phyloP scores from a whole-genome alignment of 2,797 vertebrate genomes.

The Trachurus trachurus region DNA sequence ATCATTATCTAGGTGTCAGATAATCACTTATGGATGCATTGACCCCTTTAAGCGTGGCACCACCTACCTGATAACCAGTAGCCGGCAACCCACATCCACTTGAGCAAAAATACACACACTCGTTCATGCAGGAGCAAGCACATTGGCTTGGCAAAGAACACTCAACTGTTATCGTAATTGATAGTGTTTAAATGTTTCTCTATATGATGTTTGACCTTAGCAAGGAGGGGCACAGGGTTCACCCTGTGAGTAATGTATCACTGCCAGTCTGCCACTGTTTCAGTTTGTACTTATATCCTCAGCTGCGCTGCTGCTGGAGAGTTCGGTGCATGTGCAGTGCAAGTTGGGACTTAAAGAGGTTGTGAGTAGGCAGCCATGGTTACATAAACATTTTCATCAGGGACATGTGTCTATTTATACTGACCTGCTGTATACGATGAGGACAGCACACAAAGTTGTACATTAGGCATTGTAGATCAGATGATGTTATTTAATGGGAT shows the following conservation, averaged over 20 bases:
- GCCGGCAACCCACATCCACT: constrained; percentile 35
- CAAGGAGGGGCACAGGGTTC: neutral
- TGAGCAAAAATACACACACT: constrained; percentile 27
- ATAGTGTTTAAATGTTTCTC: constrained; percentile 29
- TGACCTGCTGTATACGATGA: constrained; percentile 1
- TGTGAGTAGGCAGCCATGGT: constrained; percentile 29
- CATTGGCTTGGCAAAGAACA: neutral
- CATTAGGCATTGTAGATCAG: neutral
- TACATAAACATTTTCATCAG: constrained; percentile 38
- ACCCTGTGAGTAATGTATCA: neutral
- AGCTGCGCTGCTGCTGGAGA: neutral
- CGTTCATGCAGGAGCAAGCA: neutral
- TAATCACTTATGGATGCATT: constrained; percentile 13
- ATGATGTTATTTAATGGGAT: neutral
- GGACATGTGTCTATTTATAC: constrained; percentile 4
- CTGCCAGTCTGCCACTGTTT: constrained; percentile 15
- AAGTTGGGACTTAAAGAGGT: constrained; percentile 8
- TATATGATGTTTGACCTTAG: constrained; percentile 22
- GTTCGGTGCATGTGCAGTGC: neutral
- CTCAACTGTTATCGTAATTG: constrained; percentile 8
- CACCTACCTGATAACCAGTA: constrained; percentile 23
- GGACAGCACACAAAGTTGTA: neutral
- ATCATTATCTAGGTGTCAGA: constrained; percentile 25
- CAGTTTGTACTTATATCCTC: constrained; percentile 8
- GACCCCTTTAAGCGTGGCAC: constrained; percentile 10